Evolutionary conservation across 2,797 vertebrate species (phyloP), one percentile per base, ranked within the genome.

Genomic region (Myotis myotis): DNA sequence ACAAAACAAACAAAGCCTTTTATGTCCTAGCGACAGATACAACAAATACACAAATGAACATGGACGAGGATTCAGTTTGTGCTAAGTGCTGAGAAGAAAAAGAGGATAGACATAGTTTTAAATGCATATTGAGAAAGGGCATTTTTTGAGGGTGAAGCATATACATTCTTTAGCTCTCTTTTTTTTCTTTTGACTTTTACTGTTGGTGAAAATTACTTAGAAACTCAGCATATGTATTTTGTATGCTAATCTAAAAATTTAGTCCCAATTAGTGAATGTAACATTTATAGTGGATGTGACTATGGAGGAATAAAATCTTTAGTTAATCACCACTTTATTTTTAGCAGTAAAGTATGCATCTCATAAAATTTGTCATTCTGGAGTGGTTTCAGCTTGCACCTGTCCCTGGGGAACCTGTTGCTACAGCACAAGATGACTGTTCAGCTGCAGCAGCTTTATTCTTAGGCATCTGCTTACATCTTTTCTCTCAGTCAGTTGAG

Each of bases 381-480:
- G 47, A 66, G 80, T 20, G 66, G 68, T 79, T 41, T 93, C 44
- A 33, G 33, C 53, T 57, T 44, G 87, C 44, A 53, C 22, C 36
- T 17, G n/a, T 74, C 91, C 80, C 60, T 44, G 16, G 76, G 87
- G 81, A 89, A 36, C 64, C 91, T 87, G 84, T 57, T 91, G 95
- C 78, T 49, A 15, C 2, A 87, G 93, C 87, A 38, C 93, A 76
- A 84, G 93, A 72, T 93, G 84, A 57, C 74, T 93, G 82, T 51
- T 75, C 84, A 91, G 81, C 87, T 82, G 44, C 11, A 23, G 62
- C 79, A 72, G 70, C 82, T 90, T 71, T 71, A 75, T 47, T 64
- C 68, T 64, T 62, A 81, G 80, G 49, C 89, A 62, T 93, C 94
- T 96, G 94, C 91, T 93, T 90, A 89, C 72, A 70, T 96, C 95